Percentiles rank a stretch among this genome's conserved stretches.
These are phyloP conservation scores for Aythya fuligula DNA, from an alignment of 2,797 vertebrate genomes.

Conservation along the genomic window DNA sequence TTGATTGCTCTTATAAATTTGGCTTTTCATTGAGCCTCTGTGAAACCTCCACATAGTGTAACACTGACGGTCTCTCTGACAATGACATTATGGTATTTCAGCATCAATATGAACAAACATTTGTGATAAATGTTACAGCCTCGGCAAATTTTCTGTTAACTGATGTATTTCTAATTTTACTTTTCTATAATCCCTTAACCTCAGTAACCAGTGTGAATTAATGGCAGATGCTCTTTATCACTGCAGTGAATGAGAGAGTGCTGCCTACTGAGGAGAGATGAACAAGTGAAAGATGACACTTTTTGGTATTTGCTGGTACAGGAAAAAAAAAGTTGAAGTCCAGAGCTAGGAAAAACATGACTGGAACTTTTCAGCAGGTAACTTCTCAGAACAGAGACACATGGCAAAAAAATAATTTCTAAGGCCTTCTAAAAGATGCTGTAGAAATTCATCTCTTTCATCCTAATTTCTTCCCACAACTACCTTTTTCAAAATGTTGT, in stretches of 20 bases:
- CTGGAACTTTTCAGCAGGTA: constrained; percentile 78
- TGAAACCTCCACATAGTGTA: constrained; percentile 70
- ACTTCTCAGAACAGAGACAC: constrained; percentile 73
- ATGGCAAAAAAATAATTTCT: constrained; percentile 80
- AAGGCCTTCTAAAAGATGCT: constrained; percentile 75
- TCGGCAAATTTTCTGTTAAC: not conserved
- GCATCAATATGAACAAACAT: not conserved
- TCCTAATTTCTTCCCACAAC: not conserved
- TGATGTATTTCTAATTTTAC: not conserved
- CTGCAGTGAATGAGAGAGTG: not conserved
- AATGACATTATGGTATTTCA: constrained; percentile 82
- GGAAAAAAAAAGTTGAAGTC: constrained; percentile 63
- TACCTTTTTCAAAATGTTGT: not conserved
- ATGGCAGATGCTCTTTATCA: not conserved
- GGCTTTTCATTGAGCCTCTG: constrained; percentile 82
- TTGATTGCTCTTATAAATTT: constrained; percentile 83
- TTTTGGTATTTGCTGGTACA: not conserved
- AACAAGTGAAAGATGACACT: not conserved
- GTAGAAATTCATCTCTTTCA: not conserved
- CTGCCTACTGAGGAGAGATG: not conserved
- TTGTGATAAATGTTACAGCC: not conserved
- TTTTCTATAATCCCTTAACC: not conserved
- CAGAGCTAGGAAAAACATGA: constrained; percentile 73
- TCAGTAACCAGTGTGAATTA: not conserved
- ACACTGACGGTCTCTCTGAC: constrained; percentile 77